Conservation (phyloP, 2,113 vertebrate species). For the Podocnemis expansa region DNA sequence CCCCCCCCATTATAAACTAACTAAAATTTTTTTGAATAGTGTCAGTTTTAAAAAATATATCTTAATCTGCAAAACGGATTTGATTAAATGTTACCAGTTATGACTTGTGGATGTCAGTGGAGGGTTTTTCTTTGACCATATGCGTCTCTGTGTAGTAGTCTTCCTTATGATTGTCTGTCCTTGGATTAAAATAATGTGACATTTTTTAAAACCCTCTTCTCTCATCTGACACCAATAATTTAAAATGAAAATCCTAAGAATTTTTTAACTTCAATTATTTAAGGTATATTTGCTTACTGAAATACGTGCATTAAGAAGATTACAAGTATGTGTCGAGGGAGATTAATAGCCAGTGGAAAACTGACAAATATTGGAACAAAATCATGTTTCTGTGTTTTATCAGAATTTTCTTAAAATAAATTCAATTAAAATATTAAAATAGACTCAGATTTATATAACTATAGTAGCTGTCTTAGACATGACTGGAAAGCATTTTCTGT, state of each 20-base stretch:
- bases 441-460: not conserved
- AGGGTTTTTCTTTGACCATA: not conserved
- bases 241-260: not conserved
- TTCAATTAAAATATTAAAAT: not conserved
- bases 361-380: not conserved
- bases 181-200: not conserved
- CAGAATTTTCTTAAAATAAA: not conserved
- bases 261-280: not conserved
- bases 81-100: not conserved
- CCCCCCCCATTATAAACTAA: no score
- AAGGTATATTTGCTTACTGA: not conserved
- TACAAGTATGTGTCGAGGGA: not conserved
- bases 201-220: not conserved
- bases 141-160: accelerated
- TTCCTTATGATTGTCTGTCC: not conserved
- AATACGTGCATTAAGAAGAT: not conserved
- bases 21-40: not conserved
- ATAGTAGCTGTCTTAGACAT: not conserved
- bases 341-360: not conserved
- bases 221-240: not conserved
- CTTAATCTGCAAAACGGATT: not conserved
- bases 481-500: not conserved
- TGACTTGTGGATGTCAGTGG: not conserved
- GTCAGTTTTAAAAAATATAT: not conserved
- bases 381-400: no score